Base-by-base conservation (phyloP, 2,888 invertebrate genomes). In the Hoplodrina ambigua region DNA sequence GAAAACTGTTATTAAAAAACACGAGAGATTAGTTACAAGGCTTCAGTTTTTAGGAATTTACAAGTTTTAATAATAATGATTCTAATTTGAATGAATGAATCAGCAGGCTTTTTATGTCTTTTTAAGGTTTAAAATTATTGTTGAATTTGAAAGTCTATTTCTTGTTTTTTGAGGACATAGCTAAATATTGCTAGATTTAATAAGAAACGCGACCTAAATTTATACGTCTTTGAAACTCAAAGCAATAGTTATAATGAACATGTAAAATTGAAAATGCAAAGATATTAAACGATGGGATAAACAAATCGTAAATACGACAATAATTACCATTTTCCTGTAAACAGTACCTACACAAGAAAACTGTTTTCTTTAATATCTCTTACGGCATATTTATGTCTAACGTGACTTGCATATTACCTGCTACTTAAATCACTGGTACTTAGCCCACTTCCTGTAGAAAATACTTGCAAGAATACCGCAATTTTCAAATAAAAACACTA, bases 1-100 rank as follows among this genome's bases (percentile, higher is more conserved):
- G 93, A 93, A 93, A 92, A 92, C 91, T 91, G 93, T 94, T 94
- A 94, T 94, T 94, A 94, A 94, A 76, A 84, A 94, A 92, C 88
- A 90, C 88, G 88, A 91, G 89, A 93, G 90, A 92, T 94, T 92
- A 92, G 89, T 89, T 90, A 90, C 88, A 85, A 90, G 87, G 86
- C 87, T 91, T 90, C 90, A 88, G 85, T 89, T 89, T 37, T 89
- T 87, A 77, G 77, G 87, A 86, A 88, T 87, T 85, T 84, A 82
- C 81, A 80, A 71, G 70, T 65, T 84, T 72, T 55, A 10, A 17
- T 33, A 71, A 64, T 80, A 63, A 74, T 53, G 25, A 63, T n/a
- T 57, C 59, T 52, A 33, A 68, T 63, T 75, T 59, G 17, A 49
- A 62, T 59, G 4, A 59, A 67, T 73, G 15, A 41, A 73, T 49